Evolutionary conservation across 1,140 invertebrate genomes (phyloP).

Genomic region (Grapholita molesta): DNA sequence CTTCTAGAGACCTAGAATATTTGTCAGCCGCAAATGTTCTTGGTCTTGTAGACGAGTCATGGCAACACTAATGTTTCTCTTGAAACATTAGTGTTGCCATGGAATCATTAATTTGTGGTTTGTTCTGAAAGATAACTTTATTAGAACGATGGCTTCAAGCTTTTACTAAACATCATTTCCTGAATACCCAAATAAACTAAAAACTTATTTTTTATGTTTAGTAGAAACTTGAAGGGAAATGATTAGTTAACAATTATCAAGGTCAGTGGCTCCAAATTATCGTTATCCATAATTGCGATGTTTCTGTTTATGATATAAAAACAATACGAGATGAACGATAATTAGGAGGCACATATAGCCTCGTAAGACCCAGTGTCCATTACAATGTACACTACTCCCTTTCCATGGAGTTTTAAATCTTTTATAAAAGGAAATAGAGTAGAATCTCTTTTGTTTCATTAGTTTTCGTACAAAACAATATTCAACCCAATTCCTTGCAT

Average conservation of each 20-base stretch:
- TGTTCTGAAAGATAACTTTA: neutral
- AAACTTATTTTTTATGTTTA: neutral
- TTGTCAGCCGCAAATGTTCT: neutral
- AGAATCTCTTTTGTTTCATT: no score
- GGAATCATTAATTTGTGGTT: neutral
- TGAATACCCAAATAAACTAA: no score
- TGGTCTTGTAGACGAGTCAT: neutral
- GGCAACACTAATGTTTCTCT: neutral
- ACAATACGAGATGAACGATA: neutral
- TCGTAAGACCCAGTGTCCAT: no score
- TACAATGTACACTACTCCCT: no score
- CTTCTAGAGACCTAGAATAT: neutral
- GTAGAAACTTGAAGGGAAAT: neutral
- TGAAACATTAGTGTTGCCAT: neutral
- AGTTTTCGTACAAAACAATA: no score
- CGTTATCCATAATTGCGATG: neutral
- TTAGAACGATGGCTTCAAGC: neutral
- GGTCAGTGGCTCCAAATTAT: neutral
- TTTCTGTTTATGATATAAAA: no score
- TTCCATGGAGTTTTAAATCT: no score
- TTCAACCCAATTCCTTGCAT: no score
- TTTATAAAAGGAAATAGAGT: no score
- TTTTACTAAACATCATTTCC: neutral
- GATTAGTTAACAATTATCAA: neutral
- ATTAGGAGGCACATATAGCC: neutral